Evolutionary conservation across 2,797 vertebrate species (phyloP), one percentile per base, ranked within the genome.

Genomic region (Chaetophractus vellerosus): DNA sequence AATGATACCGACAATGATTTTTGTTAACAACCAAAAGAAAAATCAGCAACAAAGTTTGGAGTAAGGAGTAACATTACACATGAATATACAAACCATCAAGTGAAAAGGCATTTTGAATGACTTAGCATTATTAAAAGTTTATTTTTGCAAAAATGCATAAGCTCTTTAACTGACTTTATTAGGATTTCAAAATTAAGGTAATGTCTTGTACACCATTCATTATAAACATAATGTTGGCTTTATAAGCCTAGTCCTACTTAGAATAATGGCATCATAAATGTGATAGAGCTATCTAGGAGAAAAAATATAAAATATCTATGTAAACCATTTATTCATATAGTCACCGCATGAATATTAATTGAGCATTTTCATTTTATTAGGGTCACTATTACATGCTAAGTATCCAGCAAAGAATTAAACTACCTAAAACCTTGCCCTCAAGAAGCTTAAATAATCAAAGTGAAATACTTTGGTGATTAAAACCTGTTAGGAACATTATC

Each of bases 171-270:
- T 16, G 0, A 76, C 5, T 63, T 69, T 41, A 31, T 50, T 83
- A 26, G 28, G 16, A 85, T 81, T 93, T 36, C 6, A 78, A 92
- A 91, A 90, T 64, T 93, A 90, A 96, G 80, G n/a, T 74, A 52
- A 33, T 87, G 84, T 92, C 36, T 33, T 55, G 1, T 76, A 55
- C 0, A 76, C 26, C 69, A 10, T 31, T 55, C 41, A 38, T 74
- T 82, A 71, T 61, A 85, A 78, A 76, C 23, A 63, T 38, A 81
- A 21, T 28, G 15, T 33, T 96, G 31, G 21, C 9, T 38, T 95
- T 72, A 59, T 68, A 86, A 94, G 68, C 9, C n/a, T 76, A 36
- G 24, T 50, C 16, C n/a, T 75, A 50, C 38, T 36, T 69, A 41
- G 59, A 92, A 66, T 59, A 72, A 81, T 38, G 78, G 5, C 12